These are phyloP conservation scores for Noctua pronuba DNA, from an alignment of 2,888 invertebrate species.

Conservation along the genomic window DNA sequence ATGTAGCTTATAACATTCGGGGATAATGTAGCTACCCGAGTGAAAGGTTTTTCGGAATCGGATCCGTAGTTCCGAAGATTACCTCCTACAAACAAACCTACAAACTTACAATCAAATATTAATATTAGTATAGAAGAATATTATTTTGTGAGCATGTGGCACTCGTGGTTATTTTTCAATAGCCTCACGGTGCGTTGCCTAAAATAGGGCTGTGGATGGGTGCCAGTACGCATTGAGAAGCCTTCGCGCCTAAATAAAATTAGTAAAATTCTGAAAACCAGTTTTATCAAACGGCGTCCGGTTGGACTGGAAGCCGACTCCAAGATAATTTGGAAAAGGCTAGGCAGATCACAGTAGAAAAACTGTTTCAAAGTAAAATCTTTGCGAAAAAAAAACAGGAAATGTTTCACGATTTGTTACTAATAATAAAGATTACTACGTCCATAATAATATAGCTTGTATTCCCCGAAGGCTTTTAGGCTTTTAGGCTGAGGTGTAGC, in stretches of 20 bases:
- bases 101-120: too few relatives aligned
- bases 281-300: not conserved
- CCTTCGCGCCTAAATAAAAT: not conserved
- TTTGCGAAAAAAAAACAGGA: not conserved
- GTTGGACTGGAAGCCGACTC: not conserved
- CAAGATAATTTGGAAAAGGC: not conserved
- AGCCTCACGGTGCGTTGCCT: not conserved
- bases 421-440: too few relatives aligned
- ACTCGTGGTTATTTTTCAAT: not conserved
- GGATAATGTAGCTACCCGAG: too few relatives aligned
- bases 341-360: not conserved
- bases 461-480: too few relatives aligned
- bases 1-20: too few relatives aligned
- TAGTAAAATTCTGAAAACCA: not conserved
- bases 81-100: too few relatives aligned
- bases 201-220: not conserved
- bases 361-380: not conserved
- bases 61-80: too few relatives aligned
- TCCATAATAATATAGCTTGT: too few relatives aligned
- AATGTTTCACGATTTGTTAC: not conserved
- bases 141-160: not conserved
- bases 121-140: too few relatives aligned
- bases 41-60: too few relatives aligned
- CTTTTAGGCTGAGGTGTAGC: too few relatives aligned
- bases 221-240: not conserved